Conservation (phyloP, 2,113 vertebrate species). For the Athene cunicularia region DNA sequence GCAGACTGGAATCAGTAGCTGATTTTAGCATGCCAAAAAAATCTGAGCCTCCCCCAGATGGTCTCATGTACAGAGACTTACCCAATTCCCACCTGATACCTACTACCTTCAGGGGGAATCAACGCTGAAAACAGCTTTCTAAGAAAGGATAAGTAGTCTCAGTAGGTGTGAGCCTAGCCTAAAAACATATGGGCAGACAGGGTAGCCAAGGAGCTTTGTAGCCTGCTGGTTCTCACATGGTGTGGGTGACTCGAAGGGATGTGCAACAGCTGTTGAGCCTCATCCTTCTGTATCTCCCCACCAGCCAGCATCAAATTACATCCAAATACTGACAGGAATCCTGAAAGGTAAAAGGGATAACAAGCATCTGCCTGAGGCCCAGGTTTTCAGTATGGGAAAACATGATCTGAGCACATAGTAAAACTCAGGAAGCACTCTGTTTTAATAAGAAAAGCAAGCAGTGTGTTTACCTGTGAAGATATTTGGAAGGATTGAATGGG, state of each 20-base stretch:
- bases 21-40: neutral
- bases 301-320: neutral
- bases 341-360: neutral
- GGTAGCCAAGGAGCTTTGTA: slow-evolving; percentile 10
- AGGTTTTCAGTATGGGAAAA: neutral
- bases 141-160: neutral
- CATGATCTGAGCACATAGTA: neutral
- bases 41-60: neutral
- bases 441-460: neutral
- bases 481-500: neutral
- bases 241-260: neutral
- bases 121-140: neutral
- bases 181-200: neutral
- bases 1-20: neutral
- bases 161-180: neutral
- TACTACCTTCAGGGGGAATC: neutral
- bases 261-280: slow-evolving; percentile 5
- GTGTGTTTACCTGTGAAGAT: neutral
- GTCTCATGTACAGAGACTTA: neutral
- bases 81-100: neutral
- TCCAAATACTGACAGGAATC: slow-evolving; percentile 1
- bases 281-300: neutral
- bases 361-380: neutral
- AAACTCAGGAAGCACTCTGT: neutral
- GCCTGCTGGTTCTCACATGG: neutral